These are phyloP conservation scores for Myotis lucifugus DNA, from an alignment of 2,113 vertebrate genomes.

Conservation along the genomic window DNA sequence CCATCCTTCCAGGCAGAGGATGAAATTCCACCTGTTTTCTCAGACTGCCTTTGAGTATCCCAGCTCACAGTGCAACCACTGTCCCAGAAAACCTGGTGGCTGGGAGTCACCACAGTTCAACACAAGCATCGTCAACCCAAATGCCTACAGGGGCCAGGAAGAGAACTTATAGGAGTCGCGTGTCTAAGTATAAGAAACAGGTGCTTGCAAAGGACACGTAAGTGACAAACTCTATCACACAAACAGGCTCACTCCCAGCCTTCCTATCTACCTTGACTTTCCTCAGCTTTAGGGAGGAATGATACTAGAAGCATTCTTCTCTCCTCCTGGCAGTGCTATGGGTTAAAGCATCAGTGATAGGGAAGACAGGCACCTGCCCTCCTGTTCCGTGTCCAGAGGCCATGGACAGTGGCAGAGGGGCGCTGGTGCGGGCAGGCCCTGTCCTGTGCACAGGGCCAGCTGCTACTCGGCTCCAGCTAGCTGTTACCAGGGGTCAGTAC, in stretches of 20 bases:
- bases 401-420: accelerated
- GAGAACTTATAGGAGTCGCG: not conserved
- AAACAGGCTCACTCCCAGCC: not conserved
- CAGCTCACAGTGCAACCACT: not conserved
- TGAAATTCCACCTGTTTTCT: not conserved
- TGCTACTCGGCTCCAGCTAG: not conserved
- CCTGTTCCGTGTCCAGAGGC: not conserved
- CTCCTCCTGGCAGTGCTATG: not conserved
- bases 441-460: not conserved
- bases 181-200: not conserved
- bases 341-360: accelerated
- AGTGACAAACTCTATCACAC: accelerated
- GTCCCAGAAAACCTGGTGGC: not conserved
- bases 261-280: not conserved
- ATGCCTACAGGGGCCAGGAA: not conserved
- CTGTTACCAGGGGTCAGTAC: not conserved
- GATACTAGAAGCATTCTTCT: not conserved
- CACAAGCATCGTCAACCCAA: not conserved
- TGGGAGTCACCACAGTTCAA: not conserved
- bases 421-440: accelerated
- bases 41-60: not conserved
- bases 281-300: not conserved
- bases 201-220: not conserved
- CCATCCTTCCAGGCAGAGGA: not conserved
- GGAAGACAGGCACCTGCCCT: not conserved